Evolutionary conservation across 2,797 vertebrate genomes (phyloP).

Genomic region (Siniperca scherzeri): DNA sequence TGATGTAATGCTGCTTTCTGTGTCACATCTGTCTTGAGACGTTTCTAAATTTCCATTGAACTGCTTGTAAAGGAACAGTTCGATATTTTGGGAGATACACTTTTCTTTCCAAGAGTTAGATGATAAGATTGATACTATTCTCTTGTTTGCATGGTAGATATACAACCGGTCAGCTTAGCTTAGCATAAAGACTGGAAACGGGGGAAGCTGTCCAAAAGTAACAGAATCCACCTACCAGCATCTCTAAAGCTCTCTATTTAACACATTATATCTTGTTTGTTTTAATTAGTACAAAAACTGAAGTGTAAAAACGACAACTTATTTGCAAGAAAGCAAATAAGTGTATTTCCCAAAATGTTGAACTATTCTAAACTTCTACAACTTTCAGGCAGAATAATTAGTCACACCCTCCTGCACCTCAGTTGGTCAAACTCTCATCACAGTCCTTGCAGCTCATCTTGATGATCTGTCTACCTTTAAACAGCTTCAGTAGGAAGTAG

Average conservation of each 20-base stretch:
- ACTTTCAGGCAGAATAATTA: background rate
- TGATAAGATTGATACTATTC: no score
- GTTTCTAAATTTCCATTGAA: background rate
- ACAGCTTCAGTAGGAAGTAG: background rate
- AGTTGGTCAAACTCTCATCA: background rate
- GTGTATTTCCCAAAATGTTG: background rate
- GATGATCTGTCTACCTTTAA: constrained; percentile 4
- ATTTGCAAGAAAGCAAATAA: background rate
- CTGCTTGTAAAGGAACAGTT: no score
- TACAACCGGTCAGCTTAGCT: no score
- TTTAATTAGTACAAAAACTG: no score
- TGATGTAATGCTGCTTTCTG: background rate
- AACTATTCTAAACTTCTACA: background rate
- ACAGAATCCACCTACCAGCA: no score
- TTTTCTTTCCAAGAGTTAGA: background rate
- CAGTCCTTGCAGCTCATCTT: background rate
- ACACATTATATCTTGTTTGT: no score
- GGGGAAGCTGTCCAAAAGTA: no score
- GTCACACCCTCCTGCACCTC: background rate
- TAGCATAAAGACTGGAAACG: no score
- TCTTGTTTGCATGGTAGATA: no score
- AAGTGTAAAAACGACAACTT: no score
- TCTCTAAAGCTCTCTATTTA: no score
- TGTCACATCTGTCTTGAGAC: background rate
- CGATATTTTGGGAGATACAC: no score